A percentile compares a stretch with the other conserved stretches of the same genome.
Conservation (phyloP, 2,113 vertebrate genomes). For the Scytalopus superciliaris region DNA sequence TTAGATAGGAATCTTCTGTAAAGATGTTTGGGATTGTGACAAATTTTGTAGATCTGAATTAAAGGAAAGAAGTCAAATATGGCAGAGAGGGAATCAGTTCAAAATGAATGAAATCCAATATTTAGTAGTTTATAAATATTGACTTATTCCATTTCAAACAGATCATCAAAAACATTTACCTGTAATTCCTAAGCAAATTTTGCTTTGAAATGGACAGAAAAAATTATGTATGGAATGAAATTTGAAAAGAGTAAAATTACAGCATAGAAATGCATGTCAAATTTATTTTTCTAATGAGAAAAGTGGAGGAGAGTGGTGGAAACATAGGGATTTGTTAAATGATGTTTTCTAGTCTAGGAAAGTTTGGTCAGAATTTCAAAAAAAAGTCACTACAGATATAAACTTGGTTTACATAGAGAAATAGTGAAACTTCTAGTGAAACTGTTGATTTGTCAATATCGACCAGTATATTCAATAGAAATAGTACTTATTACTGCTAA, state of each 20-base stretch:
- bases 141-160: neutral
- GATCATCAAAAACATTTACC: neutral
- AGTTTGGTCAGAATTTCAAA: neutral
- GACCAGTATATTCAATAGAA: neutral
- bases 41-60: neutral
- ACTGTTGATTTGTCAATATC: neutral
- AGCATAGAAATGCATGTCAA: neutral
- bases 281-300: neutral
- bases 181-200: neutral
- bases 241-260: neutral
- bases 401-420: neutral
- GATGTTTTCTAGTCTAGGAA: neutral
- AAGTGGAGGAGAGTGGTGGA: neutral
- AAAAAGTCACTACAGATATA: neutral
- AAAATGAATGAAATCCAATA: neutral
- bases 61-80: neutral
- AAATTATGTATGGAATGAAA: neutral
- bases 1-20: neutral
- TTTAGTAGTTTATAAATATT: neutral
- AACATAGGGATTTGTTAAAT: neutral
- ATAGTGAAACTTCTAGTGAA: neutral
- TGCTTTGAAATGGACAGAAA: neutral
- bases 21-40: neutral
- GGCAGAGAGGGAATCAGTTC: neutral
- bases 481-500: neutral